Percentiles rank a stretch among this genome's conserved stretches.
Evolutionary conservation across 2,113 vertebrate species (phyloP).

Genomic region (Triplophysa tibetana): DNA sequence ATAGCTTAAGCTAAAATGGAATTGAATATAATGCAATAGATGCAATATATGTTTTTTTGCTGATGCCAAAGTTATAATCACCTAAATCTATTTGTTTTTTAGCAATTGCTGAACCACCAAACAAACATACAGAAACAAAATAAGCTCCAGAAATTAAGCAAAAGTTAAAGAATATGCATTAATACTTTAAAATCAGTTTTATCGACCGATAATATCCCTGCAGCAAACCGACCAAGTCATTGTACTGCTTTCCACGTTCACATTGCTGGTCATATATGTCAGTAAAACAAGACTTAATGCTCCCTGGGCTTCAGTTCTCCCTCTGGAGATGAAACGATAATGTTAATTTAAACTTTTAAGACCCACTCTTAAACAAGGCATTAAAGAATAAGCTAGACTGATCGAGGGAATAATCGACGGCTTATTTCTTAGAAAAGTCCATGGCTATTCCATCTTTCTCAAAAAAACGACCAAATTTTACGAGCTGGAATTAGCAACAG

Average conservation of each 20-base stretch:
- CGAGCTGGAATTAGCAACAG: conserved; percentile 49
- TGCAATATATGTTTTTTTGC: conserved; percentile 19
- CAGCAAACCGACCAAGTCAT: conserved; percentile 12
- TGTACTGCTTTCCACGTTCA: conserved; percentile 39
- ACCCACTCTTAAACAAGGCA: conserved; percentile 64
- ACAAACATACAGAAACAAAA: conserved; percentile 12
- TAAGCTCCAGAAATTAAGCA: neutral
- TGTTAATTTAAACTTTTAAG: conserved; percentile 69
- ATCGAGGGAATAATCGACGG: conserved; percentile 40
- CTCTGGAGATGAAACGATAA: conserved; percentile 59
- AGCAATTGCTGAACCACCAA: no score
- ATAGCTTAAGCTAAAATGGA: neutral
- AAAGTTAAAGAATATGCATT: conserved; percentile 2
- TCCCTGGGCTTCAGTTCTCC: conserved; percentile 63
- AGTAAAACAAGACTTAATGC: conserved; percentile 60
- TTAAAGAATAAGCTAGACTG: conserved; percentile 59
- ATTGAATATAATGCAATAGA: conserved; percentile 36
- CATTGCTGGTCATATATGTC: conserved; percentile 58
- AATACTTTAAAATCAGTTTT: neutral
- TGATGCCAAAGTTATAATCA: no score
- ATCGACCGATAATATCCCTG: neutral
- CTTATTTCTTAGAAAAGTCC: conserved; percentile 59
- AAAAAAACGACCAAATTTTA: conserved; percentile 50
- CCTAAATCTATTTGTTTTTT: no score
- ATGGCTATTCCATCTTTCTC: conserved; percentile 48